phyloP scores from a whole-genome alignment of 1,140 invertebrate genomes.

The Oryzaephilus surinamensis region DNA sequence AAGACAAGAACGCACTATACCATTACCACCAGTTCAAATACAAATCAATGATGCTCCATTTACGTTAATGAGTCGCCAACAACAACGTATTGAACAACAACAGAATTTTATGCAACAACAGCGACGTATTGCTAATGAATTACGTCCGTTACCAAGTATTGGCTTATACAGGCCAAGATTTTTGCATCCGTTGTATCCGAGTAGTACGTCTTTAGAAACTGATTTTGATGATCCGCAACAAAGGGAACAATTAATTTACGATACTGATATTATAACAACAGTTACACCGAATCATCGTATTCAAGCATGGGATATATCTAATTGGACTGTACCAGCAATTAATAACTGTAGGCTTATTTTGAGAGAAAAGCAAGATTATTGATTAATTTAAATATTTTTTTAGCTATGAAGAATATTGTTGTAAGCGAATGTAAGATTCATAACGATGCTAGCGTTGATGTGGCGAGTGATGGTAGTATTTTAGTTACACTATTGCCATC shows the following conservation, averaged over 20 bases:
- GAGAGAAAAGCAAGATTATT: background rate
- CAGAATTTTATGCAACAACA: constrained; percentile 8
- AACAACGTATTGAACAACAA: constrained; percentile 1
- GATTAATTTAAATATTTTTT: constrained; percentile 25
- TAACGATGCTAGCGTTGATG: constrained; percentile 78
- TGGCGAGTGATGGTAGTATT: constrained; percentile 68
- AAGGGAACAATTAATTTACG: constrained; percentile 28
- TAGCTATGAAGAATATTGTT: constrained; percentile 65
- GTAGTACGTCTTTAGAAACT: constrained; percentile 33
- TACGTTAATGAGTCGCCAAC: constrained; percentile 25
- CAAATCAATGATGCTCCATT: constrained; percentile 49
- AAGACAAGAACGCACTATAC: too few species aligned
- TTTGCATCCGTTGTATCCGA: constrained; percentile 34
- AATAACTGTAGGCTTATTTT: constrained; percentile 49
- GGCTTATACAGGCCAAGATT: constrained; percentile 33
- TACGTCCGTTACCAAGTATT: constrained; percentile 19
- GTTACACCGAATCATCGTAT: constrained; percentile 56
- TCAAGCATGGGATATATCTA: constrained; percentile 73
- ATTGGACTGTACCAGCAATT: constrained; percentile 60
- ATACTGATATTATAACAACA: constrained; percentile 32
- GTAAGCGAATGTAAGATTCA: constrained; percentile 75
- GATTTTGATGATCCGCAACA: constrained; percentile 34
- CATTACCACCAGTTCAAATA: too few species aligned
- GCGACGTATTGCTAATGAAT: constrained; percentile 15
- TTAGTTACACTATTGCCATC: constrained; percentile 63